phyloP scores from a whole-genome alignment of 2,888 invertebrate genomes.

The Drosophila kambysellisi region DNA sequence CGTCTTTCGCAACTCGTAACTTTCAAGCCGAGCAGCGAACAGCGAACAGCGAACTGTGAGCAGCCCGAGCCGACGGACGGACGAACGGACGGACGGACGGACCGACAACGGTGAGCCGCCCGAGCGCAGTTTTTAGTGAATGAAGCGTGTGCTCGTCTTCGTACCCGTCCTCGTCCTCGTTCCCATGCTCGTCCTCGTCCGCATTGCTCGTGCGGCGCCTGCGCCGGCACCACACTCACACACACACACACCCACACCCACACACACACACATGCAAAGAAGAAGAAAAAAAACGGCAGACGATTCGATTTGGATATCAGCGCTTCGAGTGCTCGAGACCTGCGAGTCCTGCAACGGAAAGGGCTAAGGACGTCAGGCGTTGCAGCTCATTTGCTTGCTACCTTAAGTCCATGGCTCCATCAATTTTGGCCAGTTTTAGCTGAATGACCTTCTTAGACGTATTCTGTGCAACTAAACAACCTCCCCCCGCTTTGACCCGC shows the following conservation, averaged over 20 bases:
- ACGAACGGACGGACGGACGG: neutral
- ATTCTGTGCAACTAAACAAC: neutral
- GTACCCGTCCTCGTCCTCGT: neutral
- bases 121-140: conserved; percentile 59
- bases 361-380: conserved; percentile 15
- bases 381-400: conserved; percentile 62
- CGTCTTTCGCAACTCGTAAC: conserved; percentile 6
- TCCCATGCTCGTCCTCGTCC: neutral
- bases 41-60: neutral
- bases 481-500: neutral
- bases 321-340: conserved; percentile 2
- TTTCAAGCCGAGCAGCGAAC: neutral
- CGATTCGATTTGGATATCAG: conserved; percentile 38
- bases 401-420: conserved; percentile 26
- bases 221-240: conserved; percentile 42
- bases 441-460: neutral
- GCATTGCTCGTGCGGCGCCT: conserved; percentile 47
- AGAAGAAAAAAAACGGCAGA: neutral
- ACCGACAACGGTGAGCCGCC: conserved; percentile 1
- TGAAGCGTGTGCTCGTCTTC: conserved; percentile 35
- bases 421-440: neutral
- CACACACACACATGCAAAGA: neutral
- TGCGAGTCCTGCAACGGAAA: neutral
- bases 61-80: neutral
- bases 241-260: too few species aligned